Conservation (phyloP, 2,888 invertebrate genomes). For the Nomada fabriciana region DNA sequence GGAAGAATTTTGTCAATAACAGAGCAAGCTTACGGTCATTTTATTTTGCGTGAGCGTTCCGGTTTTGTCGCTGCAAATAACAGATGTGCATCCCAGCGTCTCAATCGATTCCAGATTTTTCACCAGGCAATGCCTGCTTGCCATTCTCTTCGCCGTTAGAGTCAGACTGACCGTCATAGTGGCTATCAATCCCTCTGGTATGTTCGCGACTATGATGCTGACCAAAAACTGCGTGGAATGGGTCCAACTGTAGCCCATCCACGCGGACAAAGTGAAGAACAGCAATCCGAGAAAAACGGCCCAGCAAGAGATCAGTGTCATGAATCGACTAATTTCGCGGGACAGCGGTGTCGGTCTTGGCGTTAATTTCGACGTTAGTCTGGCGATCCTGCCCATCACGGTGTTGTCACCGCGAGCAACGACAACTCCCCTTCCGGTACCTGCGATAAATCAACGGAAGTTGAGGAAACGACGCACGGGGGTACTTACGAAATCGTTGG, state of each 20-base stretch:
- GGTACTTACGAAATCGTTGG: background rate
- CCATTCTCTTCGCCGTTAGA: conserved; percentile 92
- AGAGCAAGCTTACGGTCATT: conserved; percentile 91
- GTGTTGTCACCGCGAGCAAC: conserved; percentile 88
- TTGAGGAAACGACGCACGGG: background rate
- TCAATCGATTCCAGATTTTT: conserved; percentile 93
- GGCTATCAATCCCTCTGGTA: conserved; percentile 91
- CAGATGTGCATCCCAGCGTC: conserved; percentile 91
- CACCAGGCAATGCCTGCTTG: conserved; percentile 91
- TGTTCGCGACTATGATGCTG: conserved; percentile 91
- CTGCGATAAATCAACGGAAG: conserved; percentile 66
- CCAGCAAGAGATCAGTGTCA: conserved; percentile 89
- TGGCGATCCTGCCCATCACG: conserved; percentile 90
- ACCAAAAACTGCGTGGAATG: conserved; percentile 87
- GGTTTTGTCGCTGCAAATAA: conserved; percentile 93
- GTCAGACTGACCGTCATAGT: conserved; percentile 92
- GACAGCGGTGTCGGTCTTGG: conserved; percentile 91
- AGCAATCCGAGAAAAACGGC: conserved; percentile 89
- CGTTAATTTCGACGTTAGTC: conserved; percentile 88
- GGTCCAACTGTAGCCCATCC: conserved; percentile 88
- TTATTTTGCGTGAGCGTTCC: conserved; percentile 91
- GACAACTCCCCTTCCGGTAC: conserved; percentile 86
- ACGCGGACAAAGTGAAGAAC: conserved; percentile 90
- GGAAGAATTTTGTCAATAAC: too few relatives aligned
- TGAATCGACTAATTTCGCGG: conserved; percentile 91